Conservation (phyloP, 1,140 invertebrate species). For the Papilio polytes region DNA sequence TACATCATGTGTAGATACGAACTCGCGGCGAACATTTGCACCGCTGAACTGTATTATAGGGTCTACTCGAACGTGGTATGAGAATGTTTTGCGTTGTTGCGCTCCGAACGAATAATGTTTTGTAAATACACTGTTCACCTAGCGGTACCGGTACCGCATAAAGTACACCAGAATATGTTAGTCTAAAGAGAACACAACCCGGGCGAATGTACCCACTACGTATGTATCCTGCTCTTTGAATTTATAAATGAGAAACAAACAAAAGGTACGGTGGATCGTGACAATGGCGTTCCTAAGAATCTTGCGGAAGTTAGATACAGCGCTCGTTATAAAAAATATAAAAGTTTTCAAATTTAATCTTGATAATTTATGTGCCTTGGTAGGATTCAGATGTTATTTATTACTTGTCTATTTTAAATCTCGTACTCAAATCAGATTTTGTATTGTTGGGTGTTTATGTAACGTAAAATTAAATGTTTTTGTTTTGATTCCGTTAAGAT, state of each 20-base stretch:
- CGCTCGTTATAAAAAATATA: neutral
- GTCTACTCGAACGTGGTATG: slow-evolving; percentile 42
- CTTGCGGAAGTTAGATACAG: slow-evolving; percentile 14
- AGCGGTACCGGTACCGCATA: slow-evolving; percentile 31
- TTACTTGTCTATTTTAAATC: neutral
- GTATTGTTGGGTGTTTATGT: neutral
- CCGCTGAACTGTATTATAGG: slow-evolving; percentile 44
- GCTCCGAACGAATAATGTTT: slow-evolving; percentile 31
- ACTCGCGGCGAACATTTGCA: slow-evolving; percentile 45
- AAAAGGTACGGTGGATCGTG: slow-evolving; percentile 30
- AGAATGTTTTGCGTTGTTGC: slow-evolving; percentile 40
- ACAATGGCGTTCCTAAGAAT: slow-evolving; percentile 28
- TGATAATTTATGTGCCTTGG: neutral
- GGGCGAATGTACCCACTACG: slow-evolving; percentile 18
- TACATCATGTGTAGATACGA: slow-evolving; percentile 53
- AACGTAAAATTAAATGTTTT: slow-evolving; percentile 18
- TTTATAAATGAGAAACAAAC: slow-evolving; percentile 36
- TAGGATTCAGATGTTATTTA: neutral
- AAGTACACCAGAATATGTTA: slow-evolving; percentile 35
- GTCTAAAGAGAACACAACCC: slow-evolving; percentile 31
- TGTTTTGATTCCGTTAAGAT: slow-evolving; percentile 4
- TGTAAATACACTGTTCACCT: slow-evolving; percentile 35
- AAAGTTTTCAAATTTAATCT: neutral
- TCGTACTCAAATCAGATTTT: neutral
- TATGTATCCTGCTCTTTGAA: slow-evolving; percentile 37